Evolutionary conservation across 2,113 vertebrate species (phyloP).

Genomic region (Dermatemys mawii): DNA sequence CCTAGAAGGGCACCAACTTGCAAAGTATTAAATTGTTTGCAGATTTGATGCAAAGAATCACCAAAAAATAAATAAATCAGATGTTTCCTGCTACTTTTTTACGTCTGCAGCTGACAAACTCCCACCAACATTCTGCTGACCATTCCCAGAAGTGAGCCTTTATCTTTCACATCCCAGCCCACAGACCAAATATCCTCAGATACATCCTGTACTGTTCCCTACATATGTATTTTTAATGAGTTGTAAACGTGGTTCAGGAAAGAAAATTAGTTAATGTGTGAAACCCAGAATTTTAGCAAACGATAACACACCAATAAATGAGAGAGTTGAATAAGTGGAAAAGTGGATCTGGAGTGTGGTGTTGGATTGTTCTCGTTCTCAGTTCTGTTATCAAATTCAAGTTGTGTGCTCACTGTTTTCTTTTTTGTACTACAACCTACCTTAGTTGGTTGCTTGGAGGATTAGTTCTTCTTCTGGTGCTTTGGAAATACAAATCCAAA

Average conservation of each 20-base stretch:
- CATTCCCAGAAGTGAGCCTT: background rate
- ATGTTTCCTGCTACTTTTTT: background rate
- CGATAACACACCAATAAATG: background rate
- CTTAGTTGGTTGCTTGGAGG: background rate
- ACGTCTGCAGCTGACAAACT: background rate
- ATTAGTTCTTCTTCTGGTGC: background rate
- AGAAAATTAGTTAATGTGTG: slow-evolving; percentile 36
- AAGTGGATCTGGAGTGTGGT: background rate
- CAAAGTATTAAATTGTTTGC: background rate
- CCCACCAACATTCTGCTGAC: background rate
- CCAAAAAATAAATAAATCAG: background rate
- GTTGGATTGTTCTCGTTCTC: background rate
- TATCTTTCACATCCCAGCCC: background rate
- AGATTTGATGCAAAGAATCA: background rate
- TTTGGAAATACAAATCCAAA: background rate
- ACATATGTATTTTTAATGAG: slow-evolving; percentile 12
- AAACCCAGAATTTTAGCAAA: slow-evolving; percentile 23
- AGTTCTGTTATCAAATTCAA: background rate
- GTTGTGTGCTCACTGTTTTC: background rate
- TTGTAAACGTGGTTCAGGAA: slow-evolving; percentile 38
- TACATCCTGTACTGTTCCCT: background rate
- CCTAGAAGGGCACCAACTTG: background rate
- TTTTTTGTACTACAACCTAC: background rate
- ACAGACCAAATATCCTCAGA: background rate
- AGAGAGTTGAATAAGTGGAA: background rate